Conservation (phyloP, 2,888 invertebrate genomes). For the Fissipunctia ypsillon region DNA sequence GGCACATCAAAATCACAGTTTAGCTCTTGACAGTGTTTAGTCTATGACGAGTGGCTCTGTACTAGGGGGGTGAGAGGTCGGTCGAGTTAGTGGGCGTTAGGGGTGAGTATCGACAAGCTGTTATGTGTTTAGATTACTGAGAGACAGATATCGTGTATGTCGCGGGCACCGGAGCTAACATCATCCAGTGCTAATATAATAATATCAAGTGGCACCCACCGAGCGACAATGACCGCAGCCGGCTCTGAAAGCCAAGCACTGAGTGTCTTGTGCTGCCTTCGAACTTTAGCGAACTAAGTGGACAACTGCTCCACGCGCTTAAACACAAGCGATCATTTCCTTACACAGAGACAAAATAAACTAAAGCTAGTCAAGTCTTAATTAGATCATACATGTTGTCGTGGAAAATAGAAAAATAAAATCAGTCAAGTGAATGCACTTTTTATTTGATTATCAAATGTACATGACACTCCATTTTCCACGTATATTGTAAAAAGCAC, state of each 20-base stretch:
- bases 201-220: constrained; percentile 72
- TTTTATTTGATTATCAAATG: constrained; percentile 76
- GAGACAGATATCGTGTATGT: constrained; percentile 58
- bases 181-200: constrained; percentile 59
- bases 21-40: constrained; percentile 77
- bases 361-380: constrained; percentile 59
- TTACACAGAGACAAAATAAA: constrained; percentile 64
- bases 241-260: constrained; percentile 60
- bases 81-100: constrained; percentile 79
- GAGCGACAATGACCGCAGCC: constrained; percentile 65
- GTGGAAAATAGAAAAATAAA: constrained; percentile 87
- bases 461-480: constrained; percentile 81
- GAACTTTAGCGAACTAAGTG: constrained; percentile 70
- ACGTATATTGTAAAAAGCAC: constrained; percentile 72
- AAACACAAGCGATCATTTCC: constrained; percentile 74
- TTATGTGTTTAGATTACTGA: constrained; percentile 71
- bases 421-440: constrained; percentile 75
- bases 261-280: constrained; percentile 64
- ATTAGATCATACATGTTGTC: constrained; percentile 64
- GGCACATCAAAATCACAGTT: constrained; percentile 85
- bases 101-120: constrained; percentile 80
- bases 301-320: constrained; percentile 74
- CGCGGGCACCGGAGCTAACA: constrained; percentile 49
- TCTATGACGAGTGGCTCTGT: constrained; percentile 67
- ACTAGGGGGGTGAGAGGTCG: constrained; percentile 62